These are phyloP conservation scores for Periophthalmus modestus DNA, from an alignment of 2,113 vertebrate genomes.

Conservation along the genomic window DNA sequence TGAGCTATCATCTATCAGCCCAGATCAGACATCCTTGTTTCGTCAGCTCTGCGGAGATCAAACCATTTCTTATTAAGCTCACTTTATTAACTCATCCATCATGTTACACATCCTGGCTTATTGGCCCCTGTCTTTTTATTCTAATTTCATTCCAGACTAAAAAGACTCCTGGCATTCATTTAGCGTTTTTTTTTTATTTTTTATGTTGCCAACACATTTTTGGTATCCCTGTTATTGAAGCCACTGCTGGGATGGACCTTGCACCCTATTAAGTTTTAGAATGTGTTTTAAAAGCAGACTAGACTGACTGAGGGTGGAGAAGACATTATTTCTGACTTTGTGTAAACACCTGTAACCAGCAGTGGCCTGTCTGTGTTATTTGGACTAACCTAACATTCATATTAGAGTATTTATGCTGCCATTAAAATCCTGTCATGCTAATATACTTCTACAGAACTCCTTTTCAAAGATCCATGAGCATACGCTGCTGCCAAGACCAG, in stretches of 20 bases:
- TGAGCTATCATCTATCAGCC: slow-evolving; percentile 6
- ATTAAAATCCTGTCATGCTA: background rate
- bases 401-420: background rate
- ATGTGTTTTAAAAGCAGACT: background rate
- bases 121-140: slow-evolving; percentile 4
- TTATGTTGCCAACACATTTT: background rate
- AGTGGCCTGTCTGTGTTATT: background rate
- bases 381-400: background rate
- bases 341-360: background rate
- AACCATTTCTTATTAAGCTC: slow-evolving; percentile 20
- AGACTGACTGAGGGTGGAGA: background rate
- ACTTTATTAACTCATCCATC: slow-evolving; percentile 30
- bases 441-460: background rate
- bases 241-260: slow-evolving; percentile 3
- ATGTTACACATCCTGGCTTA: slow-evolving; percentile 1
- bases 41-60: slow-evolving; percentile 17
- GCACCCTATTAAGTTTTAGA: background rate
- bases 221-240: background rate
- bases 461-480: background rate
- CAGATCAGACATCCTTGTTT: slow-evolving; percentile 5
- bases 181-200: no score
- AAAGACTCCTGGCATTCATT: slow-evolving; percentile 1
- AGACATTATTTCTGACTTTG: background rate
- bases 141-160: slow-evolving; percentile 10
- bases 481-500: background rate